These are phyloP conservation scores for Diarsia mendica DNA, from an alignment of 2,888 invertebrate genomes.

Conservation along the genomic window DNA sequence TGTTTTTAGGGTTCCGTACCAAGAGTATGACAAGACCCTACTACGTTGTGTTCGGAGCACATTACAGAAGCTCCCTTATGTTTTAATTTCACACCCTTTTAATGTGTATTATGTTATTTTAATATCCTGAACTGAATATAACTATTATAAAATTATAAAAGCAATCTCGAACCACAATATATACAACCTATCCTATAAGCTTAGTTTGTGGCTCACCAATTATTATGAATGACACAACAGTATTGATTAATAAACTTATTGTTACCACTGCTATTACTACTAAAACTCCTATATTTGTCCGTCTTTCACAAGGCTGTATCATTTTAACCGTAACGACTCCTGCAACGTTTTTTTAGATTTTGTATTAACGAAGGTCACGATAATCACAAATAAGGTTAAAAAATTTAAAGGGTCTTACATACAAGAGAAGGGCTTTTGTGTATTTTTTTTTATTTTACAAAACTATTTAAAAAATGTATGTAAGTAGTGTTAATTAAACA, in stretches of 20 bases:
- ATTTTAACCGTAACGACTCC: neutral
- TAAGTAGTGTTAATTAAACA: neutral
- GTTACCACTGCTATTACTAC: too few species aligned
- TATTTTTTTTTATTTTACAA: neutral
- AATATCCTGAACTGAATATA: too few species aligned
- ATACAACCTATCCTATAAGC: too few species aligned
- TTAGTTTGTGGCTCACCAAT: too few species aligned
- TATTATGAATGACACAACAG: too few species aligned
- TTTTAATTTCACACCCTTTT: too few species aligned
- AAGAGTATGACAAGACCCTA: neutral
- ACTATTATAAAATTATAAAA: too few species aligned
- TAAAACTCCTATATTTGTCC: neutral
- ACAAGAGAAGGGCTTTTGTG: neutral
- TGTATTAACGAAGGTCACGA: neutral
- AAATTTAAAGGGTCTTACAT: neutral
- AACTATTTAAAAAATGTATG: neutral
- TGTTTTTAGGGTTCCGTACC: slow-evolving; percentile 10
- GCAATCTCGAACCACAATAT: too few species aligned
- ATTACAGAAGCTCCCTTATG: too few species aligned
- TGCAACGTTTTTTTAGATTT: neutral
- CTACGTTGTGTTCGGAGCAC: neutral
- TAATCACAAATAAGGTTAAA: neutral
- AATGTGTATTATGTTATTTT: too few species aligned
- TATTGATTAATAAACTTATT: too few species aligned
- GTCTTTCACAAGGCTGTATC: neutral